A percentile compares a stretch with the other conserved stretches of the same genome.
These are phyloP conservation scores for Steromphala cineraria DNA, from an alignment of 2,888 invertebrate genomes.

Conservation along the genomic window DNA sequence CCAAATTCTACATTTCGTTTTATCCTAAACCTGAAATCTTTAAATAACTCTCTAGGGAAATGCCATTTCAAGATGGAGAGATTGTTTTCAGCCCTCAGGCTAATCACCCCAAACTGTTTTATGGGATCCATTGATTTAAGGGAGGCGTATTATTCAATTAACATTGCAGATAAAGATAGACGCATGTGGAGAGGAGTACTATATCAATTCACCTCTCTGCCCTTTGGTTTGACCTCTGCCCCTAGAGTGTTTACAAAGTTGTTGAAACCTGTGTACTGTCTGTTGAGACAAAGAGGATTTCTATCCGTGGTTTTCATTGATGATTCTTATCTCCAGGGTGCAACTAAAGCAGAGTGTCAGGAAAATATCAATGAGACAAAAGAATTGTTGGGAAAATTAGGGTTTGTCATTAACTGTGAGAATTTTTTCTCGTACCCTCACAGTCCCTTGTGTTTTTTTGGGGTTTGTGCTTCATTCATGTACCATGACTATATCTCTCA, in stretches of 20 bases:
- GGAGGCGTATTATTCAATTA: background rate
- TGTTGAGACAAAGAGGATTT: slow-evolving; percentile 11
- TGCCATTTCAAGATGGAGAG: slow-evolving; percentile 12
- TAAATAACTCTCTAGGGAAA: background rate
- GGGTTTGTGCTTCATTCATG: slow-evolving; percentile 14
- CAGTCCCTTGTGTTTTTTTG: too few species aligned
- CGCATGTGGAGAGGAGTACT: too few species aligned
- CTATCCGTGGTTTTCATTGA: slow-evolving; percentile 26
- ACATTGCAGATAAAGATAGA: too few species aligned
- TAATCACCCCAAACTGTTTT: background rate
- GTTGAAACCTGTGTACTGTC: slow-evolving; percentile 24
- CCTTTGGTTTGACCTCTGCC: slow-evolving; percentile 18
- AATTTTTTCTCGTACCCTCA: too few species aligned
- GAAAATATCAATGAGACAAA: background rate
- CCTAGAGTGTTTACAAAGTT: slow-evolving; percentile 31
- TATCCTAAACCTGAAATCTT: background rate
- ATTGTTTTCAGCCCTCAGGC: background rate
- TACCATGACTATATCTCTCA: background rate
- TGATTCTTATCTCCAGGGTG: slow-evolving; percentile 14
- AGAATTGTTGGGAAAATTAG: background rate
- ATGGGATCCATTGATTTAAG: background rate
- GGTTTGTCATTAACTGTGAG: background rate
- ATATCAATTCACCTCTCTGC: slow-evolving; percentile 13
- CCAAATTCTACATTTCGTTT: too few species aligned
- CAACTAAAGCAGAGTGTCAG: slow-evolving; percentile 8